Evolutionary conservation across 2,888 invertebrate species (phyloP).

Genomic region (Zonitis immaculata): DNA sequence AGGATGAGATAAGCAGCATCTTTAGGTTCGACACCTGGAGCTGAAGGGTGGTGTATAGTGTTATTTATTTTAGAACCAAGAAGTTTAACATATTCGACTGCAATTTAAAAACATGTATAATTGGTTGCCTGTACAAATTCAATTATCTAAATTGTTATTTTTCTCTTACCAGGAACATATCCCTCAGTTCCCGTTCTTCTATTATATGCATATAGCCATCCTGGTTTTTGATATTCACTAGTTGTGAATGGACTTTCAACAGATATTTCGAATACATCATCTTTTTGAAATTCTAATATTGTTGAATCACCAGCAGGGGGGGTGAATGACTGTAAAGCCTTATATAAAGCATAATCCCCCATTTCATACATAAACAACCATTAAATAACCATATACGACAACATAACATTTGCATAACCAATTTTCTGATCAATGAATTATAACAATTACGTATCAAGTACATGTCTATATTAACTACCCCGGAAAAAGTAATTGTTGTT

Average conservation of each 20-base stretch:
- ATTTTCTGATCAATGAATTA: conserved; percentile 12
- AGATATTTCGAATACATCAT: conserved; percentile 48
- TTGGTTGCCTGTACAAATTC: conserved; percentile 9
- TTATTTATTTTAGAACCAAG: conserved; percentile 45
- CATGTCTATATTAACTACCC: conserved; percentile 12
- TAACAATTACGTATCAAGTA: background rate
- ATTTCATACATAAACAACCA: conserved; percentile 36
- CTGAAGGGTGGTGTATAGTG: conserved; percentile 47
- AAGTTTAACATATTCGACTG: conserved; percentile 45
- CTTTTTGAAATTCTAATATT: conserved; percentile 43
- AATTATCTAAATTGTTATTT: conserved; percentile 4
- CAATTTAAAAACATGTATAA: conserved; percentile 14
- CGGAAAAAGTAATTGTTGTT: conserved; percentile 1
- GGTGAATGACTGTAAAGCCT: conserved; percentile 44
- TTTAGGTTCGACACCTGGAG: conserved; percentile 40
- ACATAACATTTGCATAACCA: conserved; percentile 30
- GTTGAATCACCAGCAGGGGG: conserved; percentile 39
- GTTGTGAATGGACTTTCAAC: conserved; percentile 39
- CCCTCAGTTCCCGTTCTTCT: conserved; percentile 45
- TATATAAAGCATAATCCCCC: conserved; percentile 47
- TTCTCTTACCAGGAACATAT: conserved; percentile 46
- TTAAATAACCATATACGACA: conserved; percentile 21
- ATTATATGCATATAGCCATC: conserved; percentile 48
- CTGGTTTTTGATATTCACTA: conserved; percentile 38
- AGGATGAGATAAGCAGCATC: conserved; percentile 9